Conservation (phyloP, 2,113 vertebrate genomes). For the Oreochromis aureus region DNA sequence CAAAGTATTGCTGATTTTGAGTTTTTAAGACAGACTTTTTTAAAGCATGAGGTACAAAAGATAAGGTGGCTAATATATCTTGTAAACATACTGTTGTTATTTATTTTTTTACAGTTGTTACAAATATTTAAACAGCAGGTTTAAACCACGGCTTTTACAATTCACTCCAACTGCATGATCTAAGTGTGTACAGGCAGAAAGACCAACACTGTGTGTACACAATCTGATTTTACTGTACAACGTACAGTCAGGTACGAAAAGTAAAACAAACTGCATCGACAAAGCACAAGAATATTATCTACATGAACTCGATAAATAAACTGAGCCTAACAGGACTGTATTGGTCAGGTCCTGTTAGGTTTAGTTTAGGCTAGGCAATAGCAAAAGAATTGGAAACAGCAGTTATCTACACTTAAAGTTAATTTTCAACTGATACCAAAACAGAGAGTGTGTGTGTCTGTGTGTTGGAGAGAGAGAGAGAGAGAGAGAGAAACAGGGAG, state of each 20-base stretch:
- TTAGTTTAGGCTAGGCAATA: neutral
- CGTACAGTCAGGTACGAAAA: neutral
- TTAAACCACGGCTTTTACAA: neutral
- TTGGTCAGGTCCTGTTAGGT: neutral
- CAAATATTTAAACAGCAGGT: neutral
- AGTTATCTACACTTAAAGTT: conserved; percentile 14
- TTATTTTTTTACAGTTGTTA: neutral
- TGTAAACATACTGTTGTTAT: neutral
- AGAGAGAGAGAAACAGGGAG: neutral
- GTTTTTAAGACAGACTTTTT: neutral
- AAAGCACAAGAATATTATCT: neutral
- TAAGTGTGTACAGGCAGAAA: neutral
- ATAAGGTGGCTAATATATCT: neutral
- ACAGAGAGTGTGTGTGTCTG: neutral
- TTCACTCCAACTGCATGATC: neutral
- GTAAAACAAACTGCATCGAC: neutral
- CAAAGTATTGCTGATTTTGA: neutral
- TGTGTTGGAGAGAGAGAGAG: neutral
- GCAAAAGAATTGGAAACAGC: neutral
- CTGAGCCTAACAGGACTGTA: neutral
- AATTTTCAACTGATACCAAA: conserved; percentile 20
- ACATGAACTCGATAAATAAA: neutral
- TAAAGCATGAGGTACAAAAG: neutral
- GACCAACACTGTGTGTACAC: neutral
- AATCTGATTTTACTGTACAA: neutral